Evolutionary conservation across 2,888 invertebrate species (phyloP), one percentile per base, ranked within the genome.

Genomic region (Adelognathus sp.): DNA sequence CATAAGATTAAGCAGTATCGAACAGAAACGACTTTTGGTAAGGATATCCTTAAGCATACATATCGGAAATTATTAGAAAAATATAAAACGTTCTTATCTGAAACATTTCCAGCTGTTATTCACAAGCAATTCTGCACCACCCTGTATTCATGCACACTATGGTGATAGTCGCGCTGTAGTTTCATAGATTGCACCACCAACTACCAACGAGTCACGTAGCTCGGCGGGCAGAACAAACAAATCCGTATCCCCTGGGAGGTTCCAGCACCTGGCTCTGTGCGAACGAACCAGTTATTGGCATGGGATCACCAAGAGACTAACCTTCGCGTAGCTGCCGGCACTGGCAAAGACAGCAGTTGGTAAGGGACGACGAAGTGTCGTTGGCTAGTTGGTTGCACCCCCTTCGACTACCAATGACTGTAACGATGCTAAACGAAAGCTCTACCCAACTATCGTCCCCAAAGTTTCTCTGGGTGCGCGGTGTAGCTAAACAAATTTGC

Each of bases 401-500:
- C 46, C 21, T 24, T 50, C 46, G 9, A 50, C 4, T 50, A 50
- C 46, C 46, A 50, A 50, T 21, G 11, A 24, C 46, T 50, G 46
- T 11, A 1, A 21, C 24, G 46, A 50, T 50, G 46, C 24, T 50
- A 50, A 11, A 21, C n/a, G 18, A 21, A 21, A 24, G n/a, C 46
- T 50, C 60, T 24, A 60, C 60, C 24, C 60, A 36, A 24, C 46
- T 60, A 50, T 58, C 52, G 16, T n/a, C n/a, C 41, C 39, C 24
- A 52, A 39, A 67, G 52, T 29, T 66, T 60, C 67, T 11, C 9
- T 61, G 41, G 52, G 60, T 44, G 41, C 61, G 61, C 41, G 52
- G 60, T 24, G 33, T 58, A 67, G 60, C 58, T 44, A 74, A 67
- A 60, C 60, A 54, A 67, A 29, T 74, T 74, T 52, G 16, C 52